phyloP scores from a whole-genome alignment of 2,113 vertebrate genomes.

The Oncorhynchus tshawytscha region DNA sequence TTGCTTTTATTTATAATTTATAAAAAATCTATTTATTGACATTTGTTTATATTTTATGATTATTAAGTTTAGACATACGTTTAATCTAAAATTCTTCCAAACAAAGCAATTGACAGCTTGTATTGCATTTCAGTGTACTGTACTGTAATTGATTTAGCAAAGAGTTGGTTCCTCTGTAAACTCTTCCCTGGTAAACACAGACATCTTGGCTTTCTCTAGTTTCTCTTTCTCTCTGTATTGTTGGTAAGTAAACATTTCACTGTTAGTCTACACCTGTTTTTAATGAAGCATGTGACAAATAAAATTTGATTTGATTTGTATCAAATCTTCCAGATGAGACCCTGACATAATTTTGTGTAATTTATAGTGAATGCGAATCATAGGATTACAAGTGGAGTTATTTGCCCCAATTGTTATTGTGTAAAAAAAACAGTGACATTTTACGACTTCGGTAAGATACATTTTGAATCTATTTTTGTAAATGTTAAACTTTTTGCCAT shows the following conservation, averaged over 20 bases:
- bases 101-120: neutral
- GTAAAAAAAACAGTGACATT: constrained; percentile 30
- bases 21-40: constrained; percentile 34
- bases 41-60: constrained; percentile 9
- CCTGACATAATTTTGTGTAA: constrained; percentile 58
- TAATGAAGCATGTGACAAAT: too few relatives aligned
- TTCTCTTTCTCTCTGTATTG: too few relatives aligned
- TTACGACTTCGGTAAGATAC: neutral
- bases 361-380: constrained; percentile 48
- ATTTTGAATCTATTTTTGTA: constrained; percentile 23
- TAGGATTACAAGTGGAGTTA: constrained; percentile 28
- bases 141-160: neutral
- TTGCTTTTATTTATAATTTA: constrained; percentile 52
- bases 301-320: constrained; percentile 31
- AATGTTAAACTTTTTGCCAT: constrained; percentile 10
- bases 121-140: neutral
- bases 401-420: neutral
- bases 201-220: neutral
- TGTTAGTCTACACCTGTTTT: too few relatives aligned
- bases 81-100: neutral
- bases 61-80: neutral
- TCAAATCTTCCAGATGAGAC: constrained; percentile 53
- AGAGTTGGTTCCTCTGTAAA: neutral
- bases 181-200: neutral
- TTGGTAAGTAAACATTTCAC: too few relatives aligned